A percentile compares a stretch with the other conserved stretches of the same genome.
phyloP scores from a whole-genome alignment of 23 tunicate species.

The Trididemnum nubilum region DNA sequence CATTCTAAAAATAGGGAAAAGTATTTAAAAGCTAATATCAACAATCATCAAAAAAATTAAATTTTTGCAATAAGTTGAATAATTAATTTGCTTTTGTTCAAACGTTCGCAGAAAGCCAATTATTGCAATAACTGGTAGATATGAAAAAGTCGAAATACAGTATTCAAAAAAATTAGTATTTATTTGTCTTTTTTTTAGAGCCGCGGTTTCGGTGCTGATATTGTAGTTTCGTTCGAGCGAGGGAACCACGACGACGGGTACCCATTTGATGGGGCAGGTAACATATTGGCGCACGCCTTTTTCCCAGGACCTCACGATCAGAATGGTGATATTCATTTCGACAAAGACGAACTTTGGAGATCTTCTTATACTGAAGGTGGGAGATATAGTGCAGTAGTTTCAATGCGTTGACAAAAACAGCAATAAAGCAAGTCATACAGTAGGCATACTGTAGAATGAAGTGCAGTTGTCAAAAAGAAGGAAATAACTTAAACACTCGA shows the following conservation, averaged over 20 bases:
- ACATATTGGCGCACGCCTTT: slow-evolving; percentile 78
- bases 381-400: neutral
- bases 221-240: slow-evolving; percentile 45
- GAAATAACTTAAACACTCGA: too few relatives aligned
- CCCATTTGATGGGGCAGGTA: slow-evolving; percentile 78
- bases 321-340: slow-evolving; percentile 74
- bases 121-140: too few relatives aligned
- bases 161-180: neutral
- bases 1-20: too few relatives aligned
- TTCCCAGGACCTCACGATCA: slow-evolving; percentile 54
- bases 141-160: too few relatives aligned
- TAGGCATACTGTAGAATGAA: too few relatives aligned
- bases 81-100: too few relatives aligned
- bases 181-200: neutral
- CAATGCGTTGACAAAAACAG: neutral
- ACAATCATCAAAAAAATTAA: too few relatives aligned
- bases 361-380: slow-evolving; percentile 9
- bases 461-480: too few relatives aligned
- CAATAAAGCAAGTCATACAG: neutral
- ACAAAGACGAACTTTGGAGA: slow-evolving; percentile 67
- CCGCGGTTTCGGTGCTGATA: slow-evolving; percentile 24
- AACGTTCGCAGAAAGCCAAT: too few relatives aligned
- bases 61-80: too few relatives aligned
- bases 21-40: too few relatives aligned
- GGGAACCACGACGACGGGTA: slow-evolving; percentile 78